Evolutionary conservation across 2,113 vertebrate species (phyloP), one percentile per base, ranked within the genome.

Genomic region (Poecilia latipinna): DNA sequence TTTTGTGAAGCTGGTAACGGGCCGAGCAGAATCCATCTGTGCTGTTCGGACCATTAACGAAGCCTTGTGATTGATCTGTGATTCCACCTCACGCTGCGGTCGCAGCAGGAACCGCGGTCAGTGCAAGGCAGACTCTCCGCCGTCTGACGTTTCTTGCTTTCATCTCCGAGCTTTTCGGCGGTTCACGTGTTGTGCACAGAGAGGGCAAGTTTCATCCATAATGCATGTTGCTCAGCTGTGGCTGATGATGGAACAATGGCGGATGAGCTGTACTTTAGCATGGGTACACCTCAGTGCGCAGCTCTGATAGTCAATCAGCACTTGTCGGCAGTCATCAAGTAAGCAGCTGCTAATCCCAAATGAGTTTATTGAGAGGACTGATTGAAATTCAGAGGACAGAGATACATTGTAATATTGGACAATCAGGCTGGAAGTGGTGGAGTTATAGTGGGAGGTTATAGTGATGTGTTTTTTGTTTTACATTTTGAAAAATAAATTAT

Each of bases 71-170:
- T 84, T 90, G 85, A 93, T 88, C 83, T 84, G 39, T 57, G 78
- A 78, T 75, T 80, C 76, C 69, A 54, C 70, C 76, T 83, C 83
- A 74, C 19, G 81, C 90, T 89, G 87, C 11, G 77, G 80, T 80
- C 91, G 62, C 92, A 92, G 90, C 83, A 65, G 87, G 89, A 75
- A 66, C 29, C 80, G 66, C 86, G 90, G 88, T 90, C 88, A 90
- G 85, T 61, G 22, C 15, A 70, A 67, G 26, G 15, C 61, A 29
- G 65, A 66, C 74, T 67, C 54, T 84, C 75, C 78, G 61, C 79
- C 61, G 68, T 67, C 73, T 77, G 63, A 62, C 71, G 67, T 80
- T 48, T 15, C 57, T 4, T 1, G 75, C 86, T 89, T 86, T 91
- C 77, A 89, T 86, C 84, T 78, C 15, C 31, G 54, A 77, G 72